Conservation (phyloP, 2,797 vertebrate genomes). For the Phataginus tetradactyla region DNA sequence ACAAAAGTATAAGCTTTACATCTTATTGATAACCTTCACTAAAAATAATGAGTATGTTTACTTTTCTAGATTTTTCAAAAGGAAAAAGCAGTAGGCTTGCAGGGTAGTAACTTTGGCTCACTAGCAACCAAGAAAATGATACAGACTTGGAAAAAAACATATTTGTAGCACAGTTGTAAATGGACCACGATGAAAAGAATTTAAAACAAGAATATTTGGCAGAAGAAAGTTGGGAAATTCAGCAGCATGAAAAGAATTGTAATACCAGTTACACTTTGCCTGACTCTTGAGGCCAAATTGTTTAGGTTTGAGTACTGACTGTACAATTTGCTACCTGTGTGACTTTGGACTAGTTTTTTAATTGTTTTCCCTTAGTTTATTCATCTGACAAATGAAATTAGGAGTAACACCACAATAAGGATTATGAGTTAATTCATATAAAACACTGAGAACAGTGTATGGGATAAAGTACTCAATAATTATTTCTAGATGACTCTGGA, state of each 20-base stretch:
- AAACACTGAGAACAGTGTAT: conserved; percentile 29
- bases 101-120: background rate
- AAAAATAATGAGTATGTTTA: background rate
- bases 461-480: background rate
- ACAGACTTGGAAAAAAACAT: background rate
- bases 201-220: background rate
- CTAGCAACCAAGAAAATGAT: background rate
- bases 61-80: conserved; percentile 23
- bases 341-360: conserved; percentile 7
- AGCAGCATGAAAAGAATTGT: background rate
- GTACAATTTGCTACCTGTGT: background rate
- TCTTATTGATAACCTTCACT: background rate
- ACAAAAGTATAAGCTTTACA: background rate
- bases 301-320: background rate
- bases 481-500: background rate
- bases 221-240: background rate
- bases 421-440: conserved; percentile 53
- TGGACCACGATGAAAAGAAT: background rate
- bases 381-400: conserved; percentile 25
- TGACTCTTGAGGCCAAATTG: background rate
- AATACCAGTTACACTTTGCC: background rate
- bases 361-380: conserved; percentile 30
- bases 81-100: background rate
- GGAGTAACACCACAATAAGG: background rate
- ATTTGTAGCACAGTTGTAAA: background rate